Evolutionary conservation across 2,113 vertebrate species (phyloP).

Genomic region (Circaetus cinerascens): DNA sequence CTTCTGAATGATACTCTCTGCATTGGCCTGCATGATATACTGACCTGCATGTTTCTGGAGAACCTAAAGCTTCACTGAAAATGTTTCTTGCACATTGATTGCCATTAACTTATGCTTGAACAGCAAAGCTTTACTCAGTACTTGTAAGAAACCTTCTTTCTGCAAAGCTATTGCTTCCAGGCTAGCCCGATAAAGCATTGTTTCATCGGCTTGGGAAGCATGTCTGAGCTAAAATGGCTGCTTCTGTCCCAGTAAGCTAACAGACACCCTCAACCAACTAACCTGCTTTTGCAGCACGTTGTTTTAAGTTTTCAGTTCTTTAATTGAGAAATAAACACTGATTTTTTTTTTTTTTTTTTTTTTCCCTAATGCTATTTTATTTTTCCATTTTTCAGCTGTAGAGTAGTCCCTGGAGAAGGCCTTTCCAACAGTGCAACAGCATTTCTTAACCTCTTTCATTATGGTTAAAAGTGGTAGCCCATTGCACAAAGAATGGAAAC

Average conservation of each 20-base stretch:
- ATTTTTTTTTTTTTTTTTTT: not conserved
- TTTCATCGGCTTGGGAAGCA: not conserved
- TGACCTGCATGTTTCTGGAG: slow-evolving; percentile 66
- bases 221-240: not conserved
- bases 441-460: slow-evolving; percentile 68
- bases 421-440: slow-evolving; percentile 76
- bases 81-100: not conserved
- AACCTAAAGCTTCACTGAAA: slow-evolving; percentile 58
- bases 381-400: slow-evolving; percentile 89
- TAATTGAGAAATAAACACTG: slow-evolving; percentile 25
- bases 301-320: slow-evolving; percentile 18
- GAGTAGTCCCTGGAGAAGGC: slow-evolving; percentile 83
- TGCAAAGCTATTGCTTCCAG: slow-evolving; percentile 49
- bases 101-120: slow-evolving; percentile 39
- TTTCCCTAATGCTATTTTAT: slow-evolving; percentile 76
- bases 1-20: slow-evolving; percentile 22
- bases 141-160: slow-evolving; percentile 78
- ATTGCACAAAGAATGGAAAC: slow-evolving; percentile 78
- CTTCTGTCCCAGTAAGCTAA: slow-evolving; percentile 57
- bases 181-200: not conserved
- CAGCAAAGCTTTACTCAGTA: slow-evolving; percentile 65
- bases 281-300: slow-evolving; percentile 31
- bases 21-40: slow-evolving; percentile 73
- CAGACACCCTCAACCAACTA: slow-evolving; percentile 53
- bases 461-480: slow-evolving; percentile 57